Percentiles rank a stretch among this genome's conserved stretches.
Conservation (phyloP, 1,140 invertebrate genomes). For the Chrysoperla carnea region DNA sequence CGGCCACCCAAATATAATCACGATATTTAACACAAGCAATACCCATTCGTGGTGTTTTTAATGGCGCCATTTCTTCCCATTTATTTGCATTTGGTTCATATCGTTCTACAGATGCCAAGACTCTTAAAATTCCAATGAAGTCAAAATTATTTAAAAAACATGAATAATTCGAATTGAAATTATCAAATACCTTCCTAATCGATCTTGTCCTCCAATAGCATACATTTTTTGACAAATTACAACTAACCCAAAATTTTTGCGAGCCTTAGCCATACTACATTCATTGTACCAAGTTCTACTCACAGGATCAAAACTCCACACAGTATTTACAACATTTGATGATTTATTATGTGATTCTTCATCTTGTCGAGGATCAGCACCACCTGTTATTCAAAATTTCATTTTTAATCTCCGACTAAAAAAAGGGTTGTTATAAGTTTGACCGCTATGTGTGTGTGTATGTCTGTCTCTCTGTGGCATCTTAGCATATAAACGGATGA, state of each 20-base stretch:
- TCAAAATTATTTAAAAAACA: neutral
- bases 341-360: constrained; percentile 30
- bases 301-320: constrained; percentile 42
- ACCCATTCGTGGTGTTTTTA: constrained; percentile 32
- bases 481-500: too few relatives aligned
- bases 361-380: constrained; percentile 29
- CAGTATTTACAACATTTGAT: constrained; percentile 31
- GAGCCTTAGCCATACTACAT: constrained; percentile 26
- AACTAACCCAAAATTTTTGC: constrained; percentile 39
- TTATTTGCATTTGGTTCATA: constrained; percentile 29
- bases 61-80: constrained; percentile 33
- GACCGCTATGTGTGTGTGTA: too few relatives aligned
- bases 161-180: neutral
- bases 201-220: constrained; percentile 41
- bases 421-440: too few relatives aligned
- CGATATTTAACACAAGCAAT: constrained; percentile 32
- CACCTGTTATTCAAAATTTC: too few relatives aligned
- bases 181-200: constrained; percentile 27
- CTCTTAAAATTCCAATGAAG: constrained; percentile 15
- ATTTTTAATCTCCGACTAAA: too few relatives aligned
- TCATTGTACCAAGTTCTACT: constrained; percentile 36
- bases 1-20: constrained; percentile 44
- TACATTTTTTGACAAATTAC: constrained; percentile 33
- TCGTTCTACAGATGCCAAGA: constrained; percentile 34
- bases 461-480: too few relatives aligned